Percentiles rank a stretch among this genome's conserved stretches.
Conservation (phyloP, 64 coral and sea anemone genomes). For the Montipora efflorescens region DNA sequence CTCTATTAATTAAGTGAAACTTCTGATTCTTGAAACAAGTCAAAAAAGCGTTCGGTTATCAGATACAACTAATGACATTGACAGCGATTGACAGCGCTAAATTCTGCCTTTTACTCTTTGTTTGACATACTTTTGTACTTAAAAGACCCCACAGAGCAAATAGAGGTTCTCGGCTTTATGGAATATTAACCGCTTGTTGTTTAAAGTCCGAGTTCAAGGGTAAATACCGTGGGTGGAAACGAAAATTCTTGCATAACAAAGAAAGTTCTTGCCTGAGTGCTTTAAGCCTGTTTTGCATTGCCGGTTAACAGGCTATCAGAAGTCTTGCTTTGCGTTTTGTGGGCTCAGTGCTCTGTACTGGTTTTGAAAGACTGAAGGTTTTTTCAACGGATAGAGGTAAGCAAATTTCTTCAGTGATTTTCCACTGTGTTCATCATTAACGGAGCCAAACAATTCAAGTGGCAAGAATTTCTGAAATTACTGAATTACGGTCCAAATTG, state of each 20-base stretch:
- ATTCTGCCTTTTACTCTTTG: background rate
- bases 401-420: background rate
- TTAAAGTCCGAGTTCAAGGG: background rate
- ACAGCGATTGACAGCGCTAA: too few species aligned
- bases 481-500: too few species aligned
- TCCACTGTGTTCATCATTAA: too few species aligned
- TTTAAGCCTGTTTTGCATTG: background rate
- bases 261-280: background rate
- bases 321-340: background rate
- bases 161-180: background rate
- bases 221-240: slow-evolving; percentile 25
- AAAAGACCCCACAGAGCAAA: background rate
- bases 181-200: background rate
- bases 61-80: background rate
- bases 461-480: too few species aligned
- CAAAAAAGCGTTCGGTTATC: background rate
- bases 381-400: background rate
- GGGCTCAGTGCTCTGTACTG: background rate
- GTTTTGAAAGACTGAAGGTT: background rate
- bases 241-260: slow-evolving; percentile 44
- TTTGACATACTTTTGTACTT: slow-evolving; percentile 3
- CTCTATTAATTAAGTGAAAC: too few species aligned
- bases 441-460: too few species aligned
- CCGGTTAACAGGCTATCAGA: background rate
- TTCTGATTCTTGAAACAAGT: background rate